phyloP scores from a whole-genome alignment of 2,888 invertebrate genomes.

The Brachyopa scutellaris region DNA sequence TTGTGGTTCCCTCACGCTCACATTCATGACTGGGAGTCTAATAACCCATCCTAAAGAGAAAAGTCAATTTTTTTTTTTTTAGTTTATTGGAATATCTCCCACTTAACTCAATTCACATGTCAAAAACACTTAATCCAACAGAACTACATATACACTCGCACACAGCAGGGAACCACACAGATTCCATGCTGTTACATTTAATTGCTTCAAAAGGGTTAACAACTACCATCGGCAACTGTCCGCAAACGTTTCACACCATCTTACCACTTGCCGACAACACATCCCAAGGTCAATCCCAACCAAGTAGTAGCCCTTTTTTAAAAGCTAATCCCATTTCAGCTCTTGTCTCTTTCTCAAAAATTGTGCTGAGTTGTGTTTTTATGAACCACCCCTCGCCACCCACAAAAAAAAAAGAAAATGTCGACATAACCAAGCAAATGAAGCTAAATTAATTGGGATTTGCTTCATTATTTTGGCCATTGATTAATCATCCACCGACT shows the following conservation, averaged over 20 bases:
- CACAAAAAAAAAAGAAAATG: constrained; percentile 40
- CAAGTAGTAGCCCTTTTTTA: constrained; percentile 27
- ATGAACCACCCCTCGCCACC: neutral
- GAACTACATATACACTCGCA: too few species aligned
- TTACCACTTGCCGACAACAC: constrained; percentile 8
- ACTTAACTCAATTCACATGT: too few species aligned
- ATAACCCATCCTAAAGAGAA: too few species aligned
- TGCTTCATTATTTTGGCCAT: constrained; percentile 50
- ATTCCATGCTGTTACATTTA: constrained; percentile 20
- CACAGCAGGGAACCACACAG: neutral
- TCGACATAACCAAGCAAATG: constrained; percentile 28
- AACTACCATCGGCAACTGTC: constrained; percentile 33
- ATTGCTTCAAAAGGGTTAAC: constrained; percentile 48
- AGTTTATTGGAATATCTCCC: too few species aligned
- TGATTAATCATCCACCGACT: constrained; percentile 53
- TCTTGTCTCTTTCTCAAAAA: constrained; percentile 32
- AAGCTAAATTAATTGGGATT: constrained; percentile 54
- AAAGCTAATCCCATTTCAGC: constrained; percentile 33
- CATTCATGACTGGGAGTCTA: too few species aligned
- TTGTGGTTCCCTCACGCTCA: too few species aligned
- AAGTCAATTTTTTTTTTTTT: too few species aligned
- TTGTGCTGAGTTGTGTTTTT: constrained; percentile 27
- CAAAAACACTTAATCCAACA: too few species aligned
- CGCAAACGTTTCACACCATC: constrained; percentile 22
- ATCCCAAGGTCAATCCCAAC: constrained; percentile 41